Evolutionary conservation across 2,113 vertebrate species (phyloP), one percentile per base, ranked within the genome.

Genomic region (Thamnophis sirtalis): DNA sequence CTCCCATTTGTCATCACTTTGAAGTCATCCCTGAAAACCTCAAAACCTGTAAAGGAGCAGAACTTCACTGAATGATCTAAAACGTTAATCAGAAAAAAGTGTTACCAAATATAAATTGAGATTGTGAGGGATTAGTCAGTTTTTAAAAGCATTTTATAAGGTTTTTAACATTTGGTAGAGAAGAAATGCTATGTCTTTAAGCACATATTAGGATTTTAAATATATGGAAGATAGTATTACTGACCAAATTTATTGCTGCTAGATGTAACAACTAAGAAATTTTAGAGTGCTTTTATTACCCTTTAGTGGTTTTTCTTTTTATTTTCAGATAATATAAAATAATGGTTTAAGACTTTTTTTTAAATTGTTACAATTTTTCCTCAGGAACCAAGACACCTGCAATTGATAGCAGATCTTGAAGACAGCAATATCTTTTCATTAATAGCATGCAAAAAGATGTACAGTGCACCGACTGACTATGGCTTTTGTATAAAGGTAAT

Each of bases 401-500:
- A 99, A 93, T 97, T 99, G 94, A 97, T 99, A 88, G 98, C 99
- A 19, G 99, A 99, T 96, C 95, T 99, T 90, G 99, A 99, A 93
- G 99, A 99, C 94, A 98, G 98, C 97, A 98, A 98, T 96, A 96
- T 99, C 96, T 99, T 98, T 97, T 98, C 98, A 0, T 96, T 99
- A 96, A 97, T 97, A 90, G 95, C 98, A 0, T 98, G 98, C 95
- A 99, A 98, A 96, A 99, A 99, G 97, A 96, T 98, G 96, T 98
- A 99, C 92, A 97, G 97, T 17, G 98, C 99, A 0, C 99, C 99
- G 48, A 98, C 98, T 13, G 99, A 99, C 94, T 98, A 97, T 19
- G 98, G 98, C 93, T 99, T 99, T 98, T 99, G 99, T 95, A 98
- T 99, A 96, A 99, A 99, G 98, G 99, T 99, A 98, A 93, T 94